Evolutionary conservation across 2,113 vertebrate genomes (phyloP).

Genomic region (Anoura caudifer): DNA sequence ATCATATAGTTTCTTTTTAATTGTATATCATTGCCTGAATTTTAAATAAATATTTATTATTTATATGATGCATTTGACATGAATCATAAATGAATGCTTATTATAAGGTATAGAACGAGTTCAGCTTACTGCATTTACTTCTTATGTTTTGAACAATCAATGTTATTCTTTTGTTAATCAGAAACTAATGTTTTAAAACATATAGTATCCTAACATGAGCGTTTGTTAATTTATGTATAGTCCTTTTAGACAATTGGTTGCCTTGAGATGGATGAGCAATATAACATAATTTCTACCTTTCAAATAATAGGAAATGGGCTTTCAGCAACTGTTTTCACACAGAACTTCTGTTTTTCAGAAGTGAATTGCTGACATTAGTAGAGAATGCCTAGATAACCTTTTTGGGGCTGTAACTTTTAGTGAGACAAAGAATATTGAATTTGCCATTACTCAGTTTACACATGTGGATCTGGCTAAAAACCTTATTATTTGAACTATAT

Average conservation of each 20-base stretch:
- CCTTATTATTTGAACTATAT: background rate
- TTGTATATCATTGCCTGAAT: background rate
- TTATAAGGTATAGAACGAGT: background rate
- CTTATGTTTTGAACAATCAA: background rate
- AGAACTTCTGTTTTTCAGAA: slow-evolving; percentile 5
- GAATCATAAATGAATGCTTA: background rate
- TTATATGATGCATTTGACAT: background rate
- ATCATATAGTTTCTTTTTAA: background rate
- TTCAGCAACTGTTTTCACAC: background rate
- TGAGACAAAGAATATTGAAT: background rate
- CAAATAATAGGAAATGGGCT: background rate
- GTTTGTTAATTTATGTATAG: background rate
- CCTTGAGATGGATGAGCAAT: background rate
- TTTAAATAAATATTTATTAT: background rate
- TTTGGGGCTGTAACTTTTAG: background rate
- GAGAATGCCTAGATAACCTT: background rate
- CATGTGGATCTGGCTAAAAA: background rate
- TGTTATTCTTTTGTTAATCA: background rate
- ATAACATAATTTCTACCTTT: background rate
- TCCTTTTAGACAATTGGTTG: background rate
- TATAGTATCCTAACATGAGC: background rate
- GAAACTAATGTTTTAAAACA: background rate
- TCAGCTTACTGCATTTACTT: background rate
- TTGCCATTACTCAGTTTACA: background rate
- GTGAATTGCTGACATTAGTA: background rate